Conservation (phyloP, 2,113 vertebrate species). For the Physeter macrocephalus region DNA sequence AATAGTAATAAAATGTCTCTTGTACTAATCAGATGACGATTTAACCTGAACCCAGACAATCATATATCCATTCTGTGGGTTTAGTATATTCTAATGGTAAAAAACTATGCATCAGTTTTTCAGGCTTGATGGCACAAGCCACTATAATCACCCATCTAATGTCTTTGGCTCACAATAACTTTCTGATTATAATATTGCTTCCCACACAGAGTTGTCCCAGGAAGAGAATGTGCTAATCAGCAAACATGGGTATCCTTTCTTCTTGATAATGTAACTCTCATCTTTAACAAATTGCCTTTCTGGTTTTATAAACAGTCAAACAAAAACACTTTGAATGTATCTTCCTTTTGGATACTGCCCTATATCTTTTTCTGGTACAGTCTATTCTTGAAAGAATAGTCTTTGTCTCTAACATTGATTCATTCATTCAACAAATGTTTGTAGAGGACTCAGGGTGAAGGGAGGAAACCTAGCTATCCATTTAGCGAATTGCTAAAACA, state of each 20-base stretch:
- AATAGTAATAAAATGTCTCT: neutral
- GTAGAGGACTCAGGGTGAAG: neutral
- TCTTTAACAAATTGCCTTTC: neutral
- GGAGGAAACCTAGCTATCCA: neutral
- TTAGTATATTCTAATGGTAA: neutral
- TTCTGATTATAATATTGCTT: conserved; percentile 4
- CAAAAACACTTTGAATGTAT: neutral
- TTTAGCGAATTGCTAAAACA: neutral
- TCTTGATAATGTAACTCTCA: neutral
- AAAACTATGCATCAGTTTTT: neutral
- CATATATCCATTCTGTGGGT: neutral
- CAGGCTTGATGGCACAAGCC: neutral
- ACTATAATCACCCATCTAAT: neutral
- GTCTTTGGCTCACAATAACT: conserved; percentile 3
- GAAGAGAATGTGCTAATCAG: neutral
- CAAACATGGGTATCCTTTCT: neutral
- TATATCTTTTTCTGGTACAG: neutral
- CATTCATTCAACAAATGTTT: neutral
- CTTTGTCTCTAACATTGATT: neutral
- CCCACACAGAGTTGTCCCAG: neutral
- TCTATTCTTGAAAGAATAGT: neutral
- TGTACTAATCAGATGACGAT: neutral
- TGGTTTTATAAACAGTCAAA: neutral
- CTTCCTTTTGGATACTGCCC: neutral
- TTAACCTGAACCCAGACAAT: neutral